These are phyloP conservation scores for Ochotona curzoniae DNA, from an alignment of 2,113 vertebrate species.

Conservation along the genomic window DNA sequence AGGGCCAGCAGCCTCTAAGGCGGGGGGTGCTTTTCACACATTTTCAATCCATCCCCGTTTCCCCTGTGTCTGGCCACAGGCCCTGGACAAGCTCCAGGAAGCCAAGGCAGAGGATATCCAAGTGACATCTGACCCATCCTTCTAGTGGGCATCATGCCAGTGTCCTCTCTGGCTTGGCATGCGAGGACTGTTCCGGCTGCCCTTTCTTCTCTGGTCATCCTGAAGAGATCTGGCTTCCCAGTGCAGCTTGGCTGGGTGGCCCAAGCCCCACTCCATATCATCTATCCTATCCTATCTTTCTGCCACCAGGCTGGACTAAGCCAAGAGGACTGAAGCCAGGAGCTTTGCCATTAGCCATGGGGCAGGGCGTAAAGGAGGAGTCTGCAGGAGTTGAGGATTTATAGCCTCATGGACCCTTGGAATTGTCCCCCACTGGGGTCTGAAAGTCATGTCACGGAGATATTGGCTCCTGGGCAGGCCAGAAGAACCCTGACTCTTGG, in stretches of 20 bases:
- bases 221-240: slow-evolving; percentile 11
- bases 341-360: background rate
- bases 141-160: slow-evolving; percentile 53
- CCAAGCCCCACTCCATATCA: background rate
- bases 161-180: slow-evolving; percentile 50
- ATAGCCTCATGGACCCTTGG: background rate
- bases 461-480: background rate
- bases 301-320: background rate
- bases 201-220: background rate
- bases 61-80: background rate
- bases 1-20: background rate
- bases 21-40: background rate
- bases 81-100: slow-evolving; percentile 59
- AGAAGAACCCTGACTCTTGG: background rate
- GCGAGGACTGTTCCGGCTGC: slow-evolving; percentile 34
- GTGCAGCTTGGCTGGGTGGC: background rate
- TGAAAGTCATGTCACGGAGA: background rate
- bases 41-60: background rate
- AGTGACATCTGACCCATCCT: slow-evolving; percentile 50
- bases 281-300: background rate
- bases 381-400: background rate
- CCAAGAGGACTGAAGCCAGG: background rate
- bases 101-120: slow-evolving; percentile 34
- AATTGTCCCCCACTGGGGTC: background rate
- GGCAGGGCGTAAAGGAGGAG: background rate